phyloP scores from a whole-genome alignment of 2,888 invertebrate species.

The Tolmerus cingulatus region DNA sequence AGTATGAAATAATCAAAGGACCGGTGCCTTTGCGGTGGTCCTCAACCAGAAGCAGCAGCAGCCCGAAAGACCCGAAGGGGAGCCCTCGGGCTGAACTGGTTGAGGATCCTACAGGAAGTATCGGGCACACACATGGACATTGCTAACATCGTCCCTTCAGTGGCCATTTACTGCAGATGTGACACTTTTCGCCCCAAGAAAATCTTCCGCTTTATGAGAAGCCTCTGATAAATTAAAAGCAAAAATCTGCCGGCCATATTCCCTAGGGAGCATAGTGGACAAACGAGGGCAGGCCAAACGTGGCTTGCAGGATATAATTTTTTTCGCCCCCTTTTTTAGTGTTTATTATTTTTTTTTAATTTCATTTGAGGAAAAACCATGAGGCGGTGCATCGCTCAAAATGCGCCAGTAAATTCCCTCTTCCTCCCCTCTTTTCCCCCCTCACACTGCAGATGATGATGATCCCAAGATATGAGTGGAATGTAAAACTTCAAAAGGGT shows the following conservation, averaged over 20 bases:
- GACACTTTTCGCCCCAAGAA: conserved; percentile 31
- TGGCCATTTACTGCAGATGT: conserved; percentile 35
- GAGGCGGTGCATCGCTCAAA: neutral
- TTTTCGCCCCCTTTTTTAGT: neutral
- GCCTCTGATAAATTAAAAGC: conserved; percentile 33
- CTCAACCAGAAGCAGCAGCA: neutral
- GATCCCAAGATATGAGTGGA: neutral
- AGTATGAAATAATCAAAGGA: conserved; percentile 31
- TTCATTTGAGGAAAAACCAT: neutral
- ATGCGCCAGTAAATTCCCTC: neutral
- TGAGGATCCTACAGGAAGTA: neutral
- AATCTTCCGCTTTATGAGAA: conserved; percentile 28
- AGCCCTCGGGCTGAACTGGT: neutral
- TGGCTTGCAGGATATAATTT: neutral
- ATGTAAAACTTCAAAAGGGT: neutral
- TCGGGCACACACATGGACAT: neutral
- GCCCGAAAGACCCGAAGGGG: neutral
- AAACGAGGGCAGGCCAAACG: conserved; percentile 1
- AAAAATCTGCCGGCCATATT: conserved; percentile 20
- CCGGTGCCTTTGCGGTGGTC: neutral
- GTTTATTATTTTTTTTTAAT: neutral
- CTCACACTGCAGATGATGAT: neutral
- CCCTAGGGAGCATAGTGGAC: conserved; percentile 18
- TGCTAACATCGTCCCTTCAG: neutral
- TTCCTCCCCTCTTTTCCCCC: neutral